A percentile compares a stretch with the other conserved stretches of the same genome.
Evolutionary conservation across 2,113 vertebrate species (phyloP).

Genomic region (Paralichthys olivaceus): DNA sequence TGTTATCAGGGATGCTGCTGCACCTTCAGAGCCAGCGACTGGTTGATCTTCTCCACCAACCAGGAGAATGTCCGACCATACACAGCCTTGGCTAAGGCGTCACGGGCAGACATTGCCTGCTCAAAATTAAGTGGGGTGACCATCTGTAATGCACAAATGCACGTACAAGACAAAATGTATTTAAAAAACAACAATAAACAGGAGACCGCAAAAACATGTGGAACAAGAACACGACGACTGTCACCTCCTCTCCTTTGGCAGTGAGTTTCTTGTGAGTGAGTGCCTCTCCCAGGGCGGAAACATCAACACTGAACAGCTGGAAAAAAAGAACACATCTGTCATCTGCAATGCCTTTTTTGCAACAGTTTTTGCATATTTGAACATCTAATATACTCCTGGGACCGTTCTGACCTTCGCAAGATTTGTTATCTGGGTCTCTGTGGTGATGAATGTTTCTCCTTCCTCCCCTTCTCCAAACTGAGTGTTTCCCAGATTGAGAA

Average conservation of each 20-base stretch:
- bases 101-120: slow-evolving; percentile 91
- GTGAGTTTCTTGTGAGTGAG: slow-evolving; percentile 96
- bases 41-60: slow-evolving; percentile 95
- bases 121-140: slow-evolving; percentile 93
- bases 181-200: neutral
- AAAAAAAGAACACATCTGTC: slow-evolving; percentile 65
- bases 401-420: slow-evolving; percentile 86
- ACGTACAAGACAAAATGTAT: neutral
- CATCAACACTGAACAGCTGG: slow-evolving; percentile 93
- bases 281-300: slow-evolving; percentile 85
- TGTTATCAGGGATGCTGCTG: neutral
- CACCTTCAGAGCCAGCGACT: slow-evolving; percentile 93
- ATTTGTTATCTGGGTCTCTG: slow-evolving; percentile 89
- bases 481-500: slow-evolving; percentile 94
- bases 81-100: slow-evolving; percentile 91
- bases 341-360: slow-evolving; percentile 7
- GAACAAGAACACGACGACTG: neutral
- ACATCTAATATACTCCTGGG: slow-evolving; percentile 11
- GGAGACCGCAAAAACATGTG: neutral
- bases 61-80: slow-evolving; percentile 95
- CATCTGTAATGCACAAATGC: slow-evolving; percentile 80
- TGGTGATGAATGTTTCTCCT: slow-evolving; percentile 90
- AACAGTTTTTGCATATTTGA: slow-evolving; percentile 31
- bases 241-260: slow-evolving; percentile 96
- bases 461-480: slow-evolving; percentile 92